Conservation (phyloP, 2,113 vertebrate genomes). For the Cyprinodon tularosa region DNA sequence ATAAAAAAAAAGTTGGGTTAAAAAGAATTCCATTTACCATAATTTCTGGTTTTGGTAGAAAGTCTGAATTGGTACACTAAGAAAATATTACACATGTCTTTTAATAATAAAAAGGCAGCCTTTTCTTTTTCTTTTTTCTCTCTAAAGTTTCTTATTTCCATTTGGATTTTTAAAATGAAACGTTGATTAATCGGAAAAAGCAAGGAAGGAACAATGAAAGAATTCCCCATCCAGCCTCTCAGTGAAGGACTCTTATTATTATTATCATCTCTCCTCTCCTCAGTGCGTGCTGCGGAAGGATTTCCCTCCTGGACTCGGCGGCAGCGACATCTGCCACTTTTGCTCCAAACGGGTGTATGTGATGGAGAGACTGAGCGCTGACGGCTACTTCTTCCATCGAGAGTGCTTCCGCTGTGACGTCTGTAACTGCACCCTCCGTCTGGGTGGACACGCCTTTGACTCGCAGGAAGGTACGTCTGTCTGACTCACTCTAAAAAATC, state of each 20-base stretch:
- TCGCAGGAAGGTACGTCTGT: slow-evolving; percentile 68
- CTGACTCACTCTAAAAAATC: not conserved
- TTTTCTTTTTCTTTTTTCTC: too few species aligned
- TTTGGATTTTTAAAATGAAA: too few species aligned
- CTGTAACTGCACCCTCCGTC: slow-evolving; percentile 86
- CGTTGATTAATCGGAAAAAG: not conserved
- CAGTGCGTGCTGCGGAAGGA: slow-evolving; percentile 84
- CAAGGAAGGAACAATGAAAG: too few species aligned
- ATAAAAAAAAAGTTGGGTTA: too few species aligned
- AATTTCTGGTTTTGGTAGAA: too few species aligned
- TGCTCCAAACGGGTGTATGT: slow-evolving; percentile 93
- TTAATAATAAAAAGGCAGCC: too few species aligned
- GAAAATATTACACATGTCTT: too few species aligned
- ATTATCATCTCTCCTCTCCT: not conserved
- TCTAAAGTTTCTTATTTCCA: too few species aligned
- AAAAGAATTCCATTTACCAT: too few species aligned
- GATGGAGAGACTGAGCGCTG: slow-evolving; percentile 93
- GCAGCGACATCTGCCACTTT: slow-evolving; percentile 92
- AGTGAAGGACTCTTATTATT: not conserved
- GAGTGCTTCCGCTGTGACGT: slow-evolving; percentile 93
- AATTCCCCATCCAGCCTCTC: accelerated
- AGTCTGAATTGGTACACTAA: too few species aligned
- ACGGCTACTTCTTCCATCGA: slow-evolving; percentile 94
- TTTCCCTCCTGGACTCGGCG: slow-evolving; percentile 83
- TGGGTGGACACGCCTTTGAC: slow-evolving; percentile 89